These are phyloP conservation scores for Lineus longissimus DNA, from an alignment of 1,140 invertebrate species.

Conservation along the genomic window DNA sequence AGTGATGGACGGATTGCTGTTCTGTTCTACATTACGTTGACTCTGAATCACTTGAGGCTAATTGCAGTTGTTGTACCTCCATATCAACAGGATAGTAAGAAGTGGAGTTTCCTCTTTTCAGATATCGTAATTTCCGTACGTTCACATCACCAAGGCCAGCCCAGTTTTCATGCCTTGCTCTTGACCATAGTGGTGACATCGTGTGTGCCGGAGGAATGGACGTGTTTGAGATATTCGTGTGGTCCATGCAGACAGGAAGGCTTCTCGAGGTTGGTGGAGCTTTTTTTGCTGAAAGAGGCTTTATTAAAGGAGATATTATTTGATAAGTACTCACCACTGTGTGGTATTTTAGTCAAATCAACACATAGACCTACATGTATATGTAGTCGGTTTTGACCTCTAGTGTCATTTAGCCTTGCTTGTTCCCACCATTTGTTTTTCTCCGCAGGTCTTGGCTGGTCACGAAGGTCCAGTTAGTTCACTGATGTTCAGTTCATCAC, in stretches of 20 bases:
- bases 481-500: slow-evolving; percentile 74
- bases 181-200: slow-evolving; percentile 86
- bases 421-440: neutral
- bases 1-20: too few relatives aligned
- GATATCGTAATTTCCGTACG: slow-evolving; percentile 95
- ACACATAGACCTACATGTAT: too few relatives aligned
- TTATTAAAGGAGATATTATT: slow-evolving; percentile 8
- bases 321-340: neutral
- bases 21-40: too few relatives aligned
- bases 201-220: slow-evolving; percentile 90
- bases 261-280: slow-evolving; percentile 71
- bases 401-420: too few relatives aligned
- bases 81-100: neutral
- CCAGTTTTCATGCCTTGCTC: slow-evolving; percentile 86
- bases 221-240: slow-evolving; percentile 91
- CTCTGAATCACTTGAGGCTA: too few relatives aligned
- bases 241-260: slow-evolving; percentile 88
- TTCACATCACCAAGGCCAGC: slow-evolving; percentile 83
- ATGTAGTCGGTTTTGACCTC: too few relatives aligned
- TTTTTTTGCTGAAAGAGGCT: too few relatives aligned
- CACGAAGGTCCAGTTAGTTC: slow-evolving; percentile 87
- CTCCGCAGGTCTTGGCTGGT: slow-evolving; percentile 71
- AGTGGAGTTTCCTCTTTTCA: slow-evolving; percentile 42
- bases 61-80: too few relatives aligned
- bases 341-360: too few relatives aligned